phyloP scores from a whole-genome alignment of 2,797 vertebrate genomes.

The Somateria mollissima region DNA sequence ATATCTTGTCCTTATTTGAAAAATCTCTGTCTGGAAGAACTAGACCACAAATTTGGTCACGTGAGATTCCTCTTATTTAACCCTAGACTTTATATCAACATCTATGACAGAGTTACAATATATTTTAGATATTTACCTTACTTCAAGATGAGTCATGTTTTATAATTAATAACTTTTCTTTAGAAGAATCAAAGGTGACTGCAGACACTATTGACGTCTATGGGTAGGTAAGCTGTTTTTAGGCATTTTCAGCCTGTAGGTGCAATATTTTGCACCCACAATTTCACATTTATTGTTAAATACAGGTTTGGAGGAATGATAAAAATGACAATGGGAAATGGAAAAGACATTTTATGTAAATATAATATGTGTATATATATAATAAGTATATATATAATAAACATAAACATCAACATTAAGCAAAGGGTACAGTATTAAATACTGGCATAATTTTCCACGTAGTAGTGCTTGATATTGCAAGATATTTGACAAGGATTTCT shows the following conservation, averaged over 20 bases:
- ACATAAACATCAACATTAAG: background rate
- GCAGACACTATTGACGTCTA: background rate
- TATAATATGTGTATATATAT: background rate
- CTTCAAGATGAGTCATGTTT: background rate
- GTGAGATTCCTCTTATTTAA: background rate
- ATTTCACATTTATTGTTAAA: background rate
- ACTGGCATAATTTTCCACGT: background rate
- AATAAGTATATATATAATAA: background rate
- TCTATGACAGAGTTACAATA: background rate
- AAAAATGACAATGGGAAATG: background rate
- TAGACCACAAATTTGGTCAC: background rate
- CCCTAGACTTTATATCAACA: background rate
- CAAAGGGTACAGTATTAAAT: background rate
- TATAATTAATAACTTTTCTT: background rate
- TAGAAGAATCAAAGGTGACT: background rate
- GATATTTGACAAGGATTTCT: background rate
- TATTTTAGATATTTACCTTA: background rate
- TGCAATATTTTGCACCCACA: background rate
- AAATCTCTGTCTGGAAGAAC: background rate
- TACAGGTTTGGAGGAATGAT: background rate
- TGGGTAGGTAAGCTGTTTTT: background rate
- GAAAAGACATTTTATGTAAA: background rate
- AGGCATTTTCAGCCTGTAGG: background rate
- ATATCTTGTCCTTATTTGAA: background rate
- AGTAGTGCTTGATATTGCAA: background rate